Evolutionary conservation across 2,113 vertebrate species (phyloP).

Genomic region (Leucoraja erinaceus): DNA sequence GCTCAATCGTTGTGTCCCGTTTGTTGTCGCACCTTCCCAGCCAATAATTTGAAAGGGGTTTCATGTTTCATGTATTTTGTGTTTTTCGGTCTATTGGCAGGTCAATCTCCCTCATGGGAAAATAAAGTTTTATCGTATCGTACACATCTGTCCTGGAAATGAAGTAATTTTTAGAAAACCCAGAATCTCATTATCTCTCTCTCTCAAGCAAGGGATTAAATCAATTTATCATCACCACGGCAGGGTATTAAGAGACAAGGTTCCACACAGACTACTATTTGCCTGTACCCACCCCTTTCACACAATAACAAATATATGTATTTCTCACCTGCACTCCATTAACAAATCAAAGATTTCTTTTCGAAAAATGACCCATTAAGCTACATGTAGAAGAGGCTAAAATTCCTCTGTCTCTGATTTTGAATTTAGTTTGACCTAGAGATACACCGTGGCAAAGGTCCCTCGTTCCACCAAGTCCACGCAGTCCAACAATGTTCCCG

Average conservation of each 20-base stretch:
- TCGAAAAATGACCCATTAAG: neutral
- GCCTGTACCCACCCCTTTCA: neutral
- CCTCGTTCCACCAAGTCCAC: no score
- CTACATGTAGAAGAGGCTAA: neutral
- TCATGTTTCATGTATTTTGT: neutral
- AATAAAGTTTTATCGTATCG: no score
- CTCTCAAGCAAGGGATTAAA: constrained; percentile 23
- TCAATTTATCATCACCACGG: neutral
- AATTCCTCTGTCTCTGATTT: neutral
- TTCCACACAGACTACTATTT: neutral
- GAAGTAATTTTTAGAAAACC: constrained; percentile 18
- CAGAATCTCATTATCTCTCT: constrained; percentile 16
- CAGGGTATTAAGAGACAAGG: neutral
- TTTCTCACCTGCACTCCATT: neutral
- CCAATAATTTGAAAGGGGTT: neutral
- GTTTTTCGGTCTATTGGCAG: no score
- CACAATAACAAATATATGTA: neutral
- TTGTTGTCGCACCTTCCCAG: no score
- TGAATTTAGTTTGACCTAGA: no score
- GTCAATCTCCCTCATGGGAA: no score
- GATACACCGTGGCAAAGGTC: no score
- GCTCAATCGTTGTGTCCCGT: no score
- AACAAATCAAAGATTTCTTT: neutral
- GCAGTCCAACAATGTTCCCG: no score
- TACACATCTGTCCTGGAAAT: neutral